Percentiles rank a stretch among this genome's conserved stretches.
Evolutionary conservation across 2,113 vertebrate species (phyloP).

Genomic region (Corvus moneduloides): DNA sequence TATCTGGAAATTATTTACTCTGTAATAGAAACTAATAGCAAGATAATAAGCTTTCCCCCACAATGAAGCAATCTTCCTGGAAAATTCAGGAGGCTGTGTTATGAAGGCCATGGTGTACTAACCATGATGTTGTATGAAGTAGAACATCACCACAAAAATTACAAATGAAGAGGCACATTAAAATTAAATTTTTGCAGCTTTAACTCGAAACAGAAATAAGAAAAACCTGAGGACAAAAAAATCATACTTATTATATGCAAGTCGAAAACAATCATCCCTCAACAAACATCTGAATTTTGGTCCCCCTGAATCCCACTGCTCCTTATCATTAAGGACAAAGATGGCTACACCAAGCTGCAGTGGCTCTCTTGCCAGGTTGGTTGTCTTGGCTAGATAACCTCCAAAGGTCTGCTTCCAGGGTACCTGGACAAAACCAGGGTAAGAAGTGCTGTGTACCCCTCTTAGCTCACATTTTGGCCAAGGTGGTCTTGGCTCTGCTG

Average conservation of each 20-base stretch:
- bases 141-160: background rate
- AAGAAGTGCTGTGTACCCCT: background rate
- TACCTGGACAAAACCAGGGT: background rate
- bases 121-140: background rate
- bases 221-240: background rate
- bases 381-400: background rate
- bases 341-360: background rate
- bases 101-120: background rate
- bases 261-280: background rate
- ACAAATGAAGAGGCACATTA: background rate
- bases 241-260: background rate
- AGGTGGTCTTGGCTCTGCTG: background rate
- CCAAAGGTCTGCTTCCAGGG: background rate
- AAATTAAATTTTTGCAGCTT: background rate
- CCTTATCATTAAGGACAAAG: background rate
- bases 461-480: background rate
- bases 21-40: slow-evolving; percentile 38
- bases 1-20: slow-evolving; percentile 4
- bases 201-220: background rate
- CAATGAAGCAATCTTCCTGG: slow-evolving; percentile 12
- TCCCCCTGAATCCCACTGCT: background rate
- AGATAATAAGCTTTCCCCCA: slow-evolving; percentile 45
- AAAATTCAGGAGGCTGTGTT: slow-evolving; percentile 17
- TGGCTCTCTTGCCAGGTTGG: background rate
- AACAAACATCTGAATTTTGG: background rate